phyloP scores from a whole-genome alignment of 2,797 vertebrate species.

The Chromis chromis region DNA sequence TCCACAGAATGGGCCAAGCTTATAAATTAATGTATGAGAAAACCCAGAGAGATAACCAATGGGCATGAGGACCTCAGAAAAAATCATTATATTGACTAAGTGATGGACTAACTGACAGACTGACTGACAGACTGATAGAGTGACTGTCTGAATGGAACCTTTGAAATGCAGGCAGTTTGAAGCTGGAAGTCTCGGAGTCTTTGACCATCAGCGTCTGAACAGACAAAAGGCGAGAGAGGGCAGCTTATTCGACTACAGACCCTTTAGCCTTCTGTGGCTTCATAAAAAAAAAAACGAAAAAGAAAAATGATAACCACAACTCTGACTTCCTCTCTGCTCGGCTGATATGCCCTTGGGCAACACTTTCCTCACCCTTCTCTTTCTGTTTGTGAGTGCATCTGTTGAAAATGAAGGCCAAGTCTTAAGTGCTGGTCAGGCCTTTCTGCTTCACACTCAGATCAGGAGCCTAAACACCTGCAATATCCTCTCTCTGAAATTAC shows the following conservation, averaged over 20 bases:
- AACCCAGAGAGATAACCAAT: slow-evolving; percentile 73
- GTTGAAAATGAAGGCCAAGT: slow-evolving; percentile 63
- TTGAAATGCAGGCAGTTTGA: slow-evolving; percentile 80
- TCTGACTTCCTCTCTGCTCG: slow-evolving; percentile 47
- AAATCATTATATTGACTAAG: slow-evolving; percentile 81
- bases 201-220: slow-evolving; percentile 70
- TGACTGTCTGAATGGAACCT: slow-evolving; percentile 66
- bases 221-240: slow-evolving; percentile 71
- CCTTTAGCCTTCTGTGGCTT: slow-evolving; percentile 70
- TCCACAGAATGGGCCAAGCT: slow-evolving; percentile 57
- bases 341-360: slow-evolving; percentile 69
- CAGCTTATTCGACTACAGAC: slow-evolving; percentile 66
- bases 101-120: slow-evolving; percentile 75
- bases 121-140: slow-evolving; percentile 72
- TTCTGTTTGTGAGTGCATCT: slow-evolving; percentile 61
- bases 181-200: slow-evolving; percentile 73
- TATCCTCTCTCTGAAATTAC: slow-evolving; percentile 58
- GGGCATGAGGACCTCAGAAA: slow-evolving; percentile 72
- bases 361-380: slow-evolving; percentile 41
- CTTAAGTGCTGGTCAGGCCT: slow-evolving; percentile 44
- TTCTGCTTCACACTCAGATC: slow-evolving; percentile 66
- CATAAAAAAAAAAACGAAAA: slow-evolving; percentile 74
- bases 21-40: slow-evolving; percentile 81
- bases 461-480: slow-evolving; percentile 67
- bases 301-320: slow-evolving; percentile 73